These are phyloP conservation scores for Lepas anatifera DNA, from an alignment of 2,888 invertebrate genomes.

Conservation along the genomic window DNA sequence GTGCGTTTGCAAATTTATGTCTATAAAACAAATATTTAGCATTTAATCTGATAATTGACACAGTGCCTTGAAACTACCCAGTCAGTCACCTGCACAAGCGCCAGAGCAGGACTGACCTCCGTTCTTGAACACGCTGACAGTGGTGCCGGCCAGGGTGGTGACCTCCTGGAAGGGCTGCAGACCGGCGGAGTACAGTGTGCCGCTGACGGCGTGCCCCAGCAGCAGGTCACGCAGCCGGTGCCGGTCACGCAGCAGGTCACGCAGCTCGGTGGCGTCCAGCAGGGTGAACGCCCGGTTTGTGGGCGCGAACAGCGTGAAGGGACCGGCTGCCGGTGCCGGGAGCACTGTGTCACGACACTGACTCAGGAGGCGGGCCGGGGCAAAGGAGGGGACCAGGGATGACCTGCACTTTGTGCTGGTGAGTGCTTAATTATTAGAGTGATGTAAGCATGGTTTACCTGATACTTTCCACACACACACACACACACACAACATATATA, in stretches of 20 bases:
- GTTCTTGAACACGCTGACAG: constrained; percentile 14
- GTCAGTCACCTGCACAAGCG: too few relatives aligned
- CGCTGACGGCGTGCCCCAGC: constrained; percentile 20
- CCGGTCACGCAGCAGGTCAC: constrained; percentile 16
- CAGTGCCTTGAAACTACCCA: too few relatives aligned
- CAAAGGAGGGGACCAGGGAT: too few relatives aligned
- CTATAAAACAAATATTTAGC: too few relatives aligned
- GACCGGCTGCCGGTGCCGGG: constrained; percentile 14
- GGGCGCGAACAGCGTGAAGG: constrained; percentile 23
- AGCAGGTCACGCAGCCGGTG: constrained; percentile 20
- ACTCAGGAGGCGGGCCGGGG: too few relatives aligned
- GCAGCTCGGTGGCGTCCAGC: constrained; percentile 15
- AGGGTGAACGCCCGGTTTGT: constrained; percentile 21
- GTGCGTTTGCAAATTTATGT: too few relatives aligned
- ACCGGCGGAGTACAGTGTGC: constrained; percentile 22
- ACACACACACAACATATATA: too few relatives aligned
- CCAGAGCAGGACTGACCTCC: not conserved
- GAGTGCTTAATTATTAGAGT: not conserved
- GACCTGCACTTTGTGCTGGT: not conserved
- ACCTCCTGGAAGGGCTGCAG: constrained; percentile 20
- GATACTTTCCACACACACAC: too few relatives aligned
- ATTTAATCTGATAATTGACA: too few relatives aligned
- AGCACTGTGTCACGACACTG: too few relatives aligned
- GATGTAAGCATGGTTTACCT: too few relatives aligned
- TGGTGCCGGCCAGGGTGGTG: constrained; percentile 19